Evolutionary conservation across 30 jellyfish, hydroid and myxozoan genomes (phyloP).

Genomic region (Hydractinia symbiolongicarpus): DNA sequence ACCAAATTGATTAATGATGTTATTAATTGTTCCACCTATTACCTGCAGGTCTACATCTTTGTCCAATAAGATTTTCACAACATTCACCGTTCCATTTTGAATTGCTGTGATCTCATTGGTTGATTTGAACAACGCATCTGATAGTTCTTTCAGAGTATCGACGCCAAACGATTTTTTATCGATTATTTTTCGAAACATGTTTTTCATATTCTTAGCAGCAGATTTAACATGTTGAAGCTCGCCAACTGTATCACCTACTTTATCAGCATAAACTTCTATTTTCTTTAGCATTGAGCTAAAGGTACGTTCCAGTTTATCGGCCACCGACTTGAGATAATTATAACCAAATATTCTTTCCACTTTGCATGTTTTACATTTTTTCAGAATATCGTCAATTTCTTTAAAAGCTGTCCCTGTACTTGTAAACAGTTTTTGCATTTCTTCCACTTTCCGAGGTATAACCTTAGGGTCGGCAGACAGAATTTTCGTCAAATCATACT

Average conservation of each 20-base stretch:
- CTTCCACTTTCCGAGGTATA: constrained; percentile 42
- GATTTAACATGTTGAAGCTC: constrained; percentile 41
- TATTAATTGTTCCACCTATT: constrained; percentile 24
- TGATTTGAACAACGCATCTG: constrained; percentile 48
- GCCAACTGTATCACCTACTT: constrained; percentile 39
- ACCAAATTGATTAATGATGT: constrained; percentile 38
- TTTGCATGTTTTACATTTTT: constrained; percentile 57
- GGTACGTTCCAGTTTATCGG: constrained; percentile 27
- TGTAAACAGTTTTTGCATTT: constrained; percentile 42
- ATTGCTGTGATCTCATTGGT: constrained; percentile 35
- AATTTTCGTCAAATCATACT: constrained; percentile 51
- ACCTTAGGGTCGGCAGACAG: constrained; percentile 60
- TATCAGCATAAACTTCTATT: constrained; percentile 42
- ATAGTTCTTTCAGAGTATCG: constrained; percentile 39
- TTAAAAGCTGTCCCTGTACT: constrained; percentile 33
- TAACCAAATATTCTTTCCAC: constrained; percentile 68
- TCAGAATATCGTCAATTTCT: constrained; percentile 44
- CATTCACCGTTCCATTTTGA: constrained; percentile 38
- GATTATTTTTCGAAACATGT: constrained; percentile 37
- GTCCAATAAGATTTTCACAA: constrained; percentile 41
- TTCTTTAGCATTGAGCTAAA: constrained; percentile 16
- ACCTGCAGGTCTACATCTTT: constrained; percentile 69
- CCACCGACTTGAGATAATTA: constrained; percentile 44
- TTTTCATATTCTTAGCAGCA: constrained; percentile 38
- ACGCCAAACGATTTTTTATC: constrained; percentile 18